These are phyloP conservation scores for Enteromius unitaeniatus DNA, from an alignment of 2,797 vertebrate species.

Conservation along the genomic window DNA sequence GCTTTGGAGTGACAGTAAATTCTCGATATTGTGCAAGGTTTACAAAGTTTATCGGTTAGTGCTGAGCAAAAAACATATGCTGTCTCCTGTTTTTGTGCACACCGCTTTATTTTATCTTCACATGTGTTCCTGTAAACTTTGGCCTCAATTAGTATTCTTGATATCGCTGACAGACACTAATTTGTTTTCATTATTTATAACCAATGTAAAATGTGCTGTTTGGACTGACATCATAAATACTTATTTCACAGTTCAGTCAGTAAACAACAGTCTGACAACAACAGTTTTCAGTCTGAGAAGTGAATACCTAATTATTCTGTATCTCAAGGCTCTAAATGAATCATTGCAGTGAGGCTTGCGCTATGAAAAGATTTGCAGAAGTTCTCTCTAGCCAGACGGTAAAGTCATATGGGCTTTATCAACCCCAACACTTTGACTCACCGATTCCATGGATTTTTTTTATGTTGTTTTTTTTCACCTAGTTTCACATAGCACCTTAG, in stretches of 20 bases:
- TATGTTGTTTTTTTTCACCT: constrained; percentile 12
- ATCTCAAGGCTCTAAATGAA: not conserved
- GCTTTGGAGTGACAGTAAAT: constrained; percentile 29
- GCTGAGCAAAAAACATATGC: constrained; percentile 8
- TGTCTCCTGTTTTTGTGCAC: not conserved
- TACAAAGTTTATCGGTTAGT: constrained; percentile 5
- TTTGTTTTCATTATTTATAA: constrained; percentile 23
- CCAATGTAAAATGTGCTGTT: constrained; percentile 21
- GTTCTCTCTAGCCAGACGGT: constrained; percentile 46
- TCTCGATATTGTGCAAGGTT: constrained; percentile 19
- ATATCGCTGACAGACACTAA: not conserved
- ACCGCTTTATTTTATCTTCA: not conserved
- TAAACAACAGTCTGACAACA: not conserved
- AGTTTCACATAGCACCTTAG: constrained; percentile 29
- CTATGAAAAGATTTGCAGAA: constrained; percentile 64
- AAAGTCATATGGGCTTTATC: constrained; percentile 42
- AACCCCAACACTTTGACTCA: constrained; percentile 56
- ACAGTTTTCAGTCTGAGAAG: not conserved
- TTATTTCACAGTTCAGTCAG: not conserved
- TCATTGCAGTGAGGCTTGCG: not conserved
- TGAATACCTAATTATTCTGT: not conserved
- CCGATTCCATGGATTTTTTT: constrained; percentile 36
- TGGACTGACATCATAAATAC: not conserved
- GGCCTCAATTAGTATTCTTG: not conserved
- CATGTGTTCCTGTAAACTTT: not conserved